These are phyloP conservation scores for Lycorma delicatula DNA, from an alignment of 1,140 invertebrate species.

Conservation along the genomic window DNA sequence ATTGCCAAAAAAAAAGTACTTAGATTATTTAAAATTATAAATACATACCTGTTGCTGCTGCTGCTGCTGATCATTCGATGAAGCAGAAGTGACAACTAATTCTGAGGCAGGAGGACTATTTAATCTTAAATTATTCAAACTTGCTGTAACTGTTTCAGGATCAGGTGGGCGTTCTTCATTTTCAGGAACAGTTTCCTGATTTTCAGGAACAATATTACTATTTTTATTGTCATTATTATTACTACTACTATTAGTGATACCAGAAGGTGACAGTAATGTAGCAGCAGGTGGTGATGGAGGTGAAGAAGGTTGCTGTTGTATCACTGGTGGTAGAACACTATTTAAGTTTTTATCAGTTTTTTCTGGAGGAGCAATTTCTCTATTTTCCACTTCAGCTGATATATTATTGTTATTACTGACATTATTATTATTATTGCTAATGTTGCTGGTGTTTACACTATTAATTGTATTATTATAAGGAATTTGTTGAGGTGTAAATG, in stretches of 20 bases:
- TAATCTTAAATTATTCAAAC: background rate
- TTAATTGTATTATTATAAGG: background rate
- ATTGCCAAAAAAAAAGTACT: too few relatives aligned
- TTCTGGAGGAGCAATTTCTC: slow-evolving; percentile 26
- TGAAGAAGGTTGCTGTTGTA: slow-evolving; percentile 32
- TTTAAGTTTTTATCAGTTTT: slow-evolving; percentile 21
- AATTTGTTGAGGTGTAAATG: too few relatives aligned
- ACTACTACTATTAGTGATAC: background rate
- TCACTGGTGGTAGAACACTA: slow-evolving; percentile 33
- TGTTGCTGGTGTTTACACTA: background rate
- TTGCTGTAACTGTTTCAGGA: slow-evolving; percentile 33
- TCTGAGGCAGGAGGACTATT: background rate
- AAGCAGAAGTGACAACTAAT: too few relatives aligned
- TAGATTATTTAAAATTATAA: too few relatives aligned
- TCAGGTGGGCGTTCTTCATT: slow-evolving; percentile 52
- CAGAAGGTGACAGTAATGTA: background rate
- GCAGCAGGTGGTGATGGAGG: background rate
- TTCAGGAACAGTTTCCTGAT: slow-evolving; percentile 51
- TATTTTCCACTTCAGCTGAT: slow-evolving; percentile 26
- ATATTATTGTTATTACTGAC: background rate
- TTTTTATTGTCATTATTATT: slow-evolving; percentile 28
- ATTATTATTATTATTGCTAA: background rate
- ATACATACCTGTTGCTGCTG: too few relatives aligned
- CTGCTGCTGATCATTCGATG: too few relatives aligned
- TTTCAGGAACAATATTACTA: slow-evolving; percentile 31